Evolutionary conservation across 2,113 vertebrate genomes (phyloP), one percentile per base, ranked within the genome.

Genomic region (Micromys minutus): DNA sequence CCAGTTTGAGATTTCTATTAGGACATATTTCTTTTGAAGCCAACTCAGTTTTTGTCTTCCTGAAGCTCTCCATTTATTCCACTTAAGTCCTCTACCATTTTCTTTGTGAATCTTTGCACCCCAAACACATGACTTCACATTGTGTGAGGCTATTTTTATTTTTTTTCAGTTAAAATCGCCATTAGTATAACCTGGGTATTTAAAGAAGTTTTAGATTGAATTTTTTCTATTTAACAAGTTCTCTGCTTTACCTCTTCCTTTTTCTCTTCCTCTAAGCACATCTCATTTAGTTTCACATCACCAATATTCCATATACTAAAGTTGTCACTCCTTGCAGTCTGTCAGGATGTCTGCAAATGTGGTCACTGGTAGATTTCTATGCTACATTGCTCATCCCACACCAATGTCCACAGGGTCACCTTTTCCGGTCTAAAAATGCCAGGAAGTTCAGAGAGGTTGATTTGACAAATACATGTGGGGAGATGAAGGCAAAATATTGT

Each of bases 181-280:
- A 19, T n/a, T n/a, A n/a, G n/a, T 1, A 15, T 29, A 75, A 69
- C 21, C 3, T 0, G n/a, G 1, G 3, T 10, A 8, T 24, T 74
- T 11, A 42, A 24, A 3, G 16, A n/a, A 26, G 11, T 26, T 75
- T 15, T 75, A 45, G 22, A 0, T 29, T 75, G 24, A 45, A 4
- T 39, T 74, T 24, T 24, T 42, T 1, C 16, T 17, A 17, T 76
- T 50, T 50, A 50, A 77, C 13, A 26, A 34, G 3, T 34, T 76
- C 26, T 76, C 45, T 50, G 2, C 3, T 50, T 77, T 8, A 15
- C 1, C 0, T 71, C 16, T 0, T 71, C 36, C 2, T 71, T 16
- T n/a, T n/a, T 36, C 36, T 12, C 16, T 71, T n/a, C 1, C 16
- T n/a, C 36, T 71, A 4, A n/a, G 16, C 67, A 71, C 16, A 71